These are phyloP conservation scores for Neelides sp. DNA, from an alignment of 1,140 invertebrate species.

Conservation along the genomic window DNA sequence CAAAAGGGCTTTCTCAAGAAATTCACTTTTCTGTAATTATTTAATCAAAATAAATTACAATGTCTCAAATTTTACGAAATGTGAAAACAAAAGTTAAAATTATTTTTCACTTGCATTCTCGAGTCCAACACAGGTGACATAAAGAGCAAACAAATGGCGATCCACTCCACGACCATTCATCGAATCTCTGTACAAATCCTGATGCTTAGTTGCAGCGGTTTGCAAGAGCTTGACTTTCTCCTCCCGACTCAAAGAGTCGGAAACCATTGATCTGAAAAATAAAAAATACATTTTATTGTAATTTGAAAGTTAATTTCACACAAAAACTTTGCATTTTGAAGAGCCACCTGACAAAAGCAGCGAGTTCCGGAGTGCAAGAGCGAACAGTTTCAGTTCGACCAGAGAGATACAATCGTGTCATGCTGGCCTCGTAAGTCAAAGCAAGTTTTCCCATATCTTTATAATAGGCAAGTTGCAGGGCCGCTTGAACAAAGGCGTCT, in stretches of 20 bases:
- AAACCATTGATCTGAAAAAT: slow-evolving; percentile 35
- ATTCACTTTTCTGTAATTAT: slow-evolving; percentile 37
- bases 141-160: slow-evolving; percentile 44
- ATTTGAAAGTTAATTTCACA: background rate
- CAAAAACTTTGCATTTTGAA: background rate
- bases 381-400: slow-evolving; percentile 38
- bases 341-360: slow-evolving; percentile 35
- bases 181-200: slow-evolving; percentile 37
- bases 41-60: slow-evolving; percentile 2
- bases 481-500: slow-evolving; percentile 38
- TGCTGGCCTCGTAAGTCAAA: slow-evolving; percentile 39
- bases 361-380: slow-evolving; percentile 34
- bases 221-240: slow-evolving; percentile 32
- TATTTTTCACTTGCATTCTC: slow-evolving; percentile 37
- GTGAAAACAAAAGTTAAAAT: slow-evolving; percentile 2
- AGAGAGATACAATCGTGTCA: slow-evolving; percentile 35
- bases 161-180: slow-evolving; percentile 41
- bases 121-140: slow-evolving; percentile 41
- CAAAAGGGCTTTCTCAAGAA: slow-evolving; percentile 39
- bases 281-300: slow-evolving; percentile 17
- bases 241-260: slow-evolving; percentile 30
- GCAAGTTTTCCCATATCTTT: slow-evolving; percentile 34
- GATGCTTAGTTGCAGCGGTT: slow-evolving; percentile 34
- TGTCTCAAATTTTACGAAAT: background rate
- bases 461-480: slow-evolving; percentile 37